phyloP scores from a whole-genome alignment of 2,888 invertebrate genomes.

The Rhyacophila evoluta region DNA sequence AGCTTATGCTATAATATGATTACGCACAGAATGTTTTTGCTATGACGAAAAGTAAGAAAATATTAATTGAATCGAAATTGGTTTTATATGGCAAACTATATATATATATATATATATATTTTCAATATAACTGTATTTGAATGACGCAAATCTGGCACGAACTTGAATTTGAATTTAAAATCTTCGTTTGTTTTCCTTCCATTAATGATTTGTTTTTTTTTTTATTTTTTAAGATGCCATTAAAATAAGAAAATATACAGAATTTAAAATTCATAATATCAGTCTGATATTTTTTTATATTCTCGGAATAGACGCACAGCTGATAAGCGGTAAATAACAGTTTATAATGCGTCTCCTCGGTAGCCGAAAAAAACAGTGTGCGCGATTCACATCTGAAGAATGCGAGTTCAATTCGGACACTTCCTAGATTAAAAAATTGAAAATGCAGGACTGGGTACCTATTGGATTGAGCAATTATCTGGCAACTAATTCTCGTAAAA shows the following conservation, averaged over 20 bases:
- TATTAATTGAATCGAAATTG: background rate
- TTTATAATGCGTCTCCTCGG: too few relatives aligned
- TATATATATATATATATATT: too few relatives aligned
- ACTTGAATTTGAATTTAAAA: background rate
- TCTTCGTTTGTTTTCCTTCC: background rate
- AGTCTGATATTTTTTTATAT: background rate
- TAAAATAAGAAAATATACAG: background rate
- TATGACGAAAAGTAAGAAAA: background rate
- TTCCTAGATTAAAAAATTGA: too few relatives aligned
- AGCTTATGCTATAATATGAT: background rate
- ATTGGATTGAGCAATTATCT: too few relatives aligned
- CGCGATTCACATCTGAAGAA: too few relatives aligned
- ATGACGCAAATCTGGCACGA: background rate
- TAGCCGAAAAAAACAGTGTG: too few relatives aligned
- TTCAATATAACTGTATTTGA: background rate
- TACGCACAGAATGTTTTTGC: background rate
- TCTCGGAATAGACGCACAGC: too few relatives aligned
- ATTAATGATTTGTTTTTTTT: background rate
- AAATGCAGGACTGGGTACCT: too few relatives aligned
- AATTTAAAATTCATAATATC: background rate
- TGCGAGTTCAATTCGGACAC: too few relatives aligned
- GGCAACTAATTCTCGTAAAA: too few relatives aligned
- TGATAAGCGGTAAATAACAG: too few relatives aligned
- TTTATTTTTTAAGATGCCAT: background rate
- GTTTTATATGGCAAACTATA: background rate